These are phyloP conservation scores for Loxodonta africana DNA, from an alignment of 2,113 vertebrate genomes.

Conservation along the genomic window DNA sequence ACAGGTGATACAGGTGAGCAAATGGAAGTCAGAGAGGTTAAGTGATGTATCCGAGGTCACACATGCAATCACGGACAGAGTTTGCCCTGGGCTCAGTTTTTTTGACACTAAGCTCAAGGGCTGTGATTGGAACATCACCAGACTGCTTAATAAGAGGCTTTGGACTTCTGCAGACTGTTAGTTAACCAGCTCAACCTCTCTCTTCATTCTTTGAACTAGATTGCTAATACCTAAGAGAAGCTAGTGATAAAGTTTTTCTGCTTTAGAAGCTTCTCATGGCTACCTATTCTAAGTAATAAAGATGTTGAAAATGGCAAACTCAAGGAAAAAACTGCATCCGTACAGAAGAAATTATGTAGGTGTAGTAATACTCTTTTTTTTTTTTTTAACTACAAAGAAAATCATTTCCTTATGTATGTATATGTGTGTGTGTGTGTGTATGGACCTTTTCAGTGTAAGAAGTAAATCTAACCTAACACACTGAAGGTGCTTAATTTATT, in stretches of 20 bases:
- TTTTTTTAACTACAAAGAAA: neutral
- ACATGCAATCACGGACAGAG: too few species aligned
- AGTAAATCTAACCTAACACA: neutral
- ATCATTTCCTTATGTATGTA: neutral
- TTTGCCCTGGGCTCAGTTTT: neutral
- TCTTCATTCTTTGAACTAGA: neutral
- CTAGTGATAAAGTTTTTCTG: neutral
- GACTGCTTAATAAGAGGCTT: neutral
- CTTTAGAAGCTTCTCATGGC: neutral
- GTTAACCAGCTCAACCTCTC: neutral
- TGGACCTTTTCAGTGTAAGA: neutral
- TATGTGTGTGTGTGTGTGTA: neutral
- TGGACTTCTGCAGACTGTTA: rapidly evolving
- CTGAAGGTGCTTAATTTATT: slow-evolving; percentile 37
- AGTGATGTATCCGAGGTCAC: neutral
- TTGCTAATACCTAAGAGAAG: neutral
- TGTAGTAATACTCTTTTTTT: neutral
- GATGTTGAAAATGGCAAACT: neutral
- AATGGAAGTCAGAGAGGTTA: neutral
- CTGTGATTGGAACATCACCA: neutral
- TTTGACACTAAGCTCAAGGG: neutral
- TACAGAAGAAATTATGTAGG: neutral
- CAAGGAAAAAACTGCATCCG: neutral
- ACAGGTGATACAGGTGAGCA: neutral
- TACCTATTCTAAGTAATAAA: neutral